Conservation (phyloP, 53 echinoderm and acorn worm genomes). For the Holothuria leucospilota region DNA sequence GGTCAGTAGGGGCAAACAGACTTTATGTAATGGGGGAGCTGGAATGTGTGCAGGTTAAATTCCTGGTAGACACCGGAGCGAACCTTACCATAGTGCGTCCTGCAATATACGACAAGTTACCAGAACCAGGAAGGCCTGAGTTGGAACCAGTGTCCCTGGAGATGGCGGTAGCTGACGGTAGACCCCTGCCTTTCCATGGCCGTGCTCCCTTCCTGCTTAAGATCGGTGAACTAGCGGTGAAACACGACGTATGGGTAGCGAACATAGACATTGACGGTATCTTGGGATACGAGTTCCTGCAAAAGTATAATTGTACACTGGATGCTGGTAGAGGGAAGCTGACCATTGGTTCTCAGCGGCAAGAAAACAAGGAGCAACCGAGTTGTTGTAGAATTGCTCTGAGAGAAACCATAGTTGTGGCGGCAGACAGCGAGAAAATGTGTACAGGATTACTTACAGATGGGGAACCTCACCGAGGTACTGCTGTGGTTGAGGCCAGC, state of each 20-base stretch:
- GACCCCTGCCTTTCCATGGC: neutral
- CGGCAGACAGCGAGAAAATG: constrained; percentile 22
- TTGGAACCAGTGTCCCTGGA: neutral
- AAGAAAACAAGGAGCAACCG: neutral
- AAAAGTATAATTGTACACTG: constrained; percentile 27
- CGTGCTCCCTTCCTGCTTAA: neutral
- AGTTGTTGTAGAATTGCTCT: neutral
- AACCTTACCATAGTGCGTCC: constrained; percentile 29
- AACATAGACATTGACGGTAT: constrained; percentile 67
- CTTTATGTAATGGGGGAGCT: constrained; percentile 5
- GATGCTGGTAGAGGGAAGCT: neutral
- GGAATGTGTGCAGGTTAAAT: neutral
- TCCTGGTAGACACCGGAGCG: constrained; percentile 48
- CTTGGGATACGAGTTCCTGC: constrained; percentile 68
- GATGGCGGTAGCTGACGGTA: constrained; percentile 14
- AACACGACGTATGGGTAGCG: constrained; percentile 57
- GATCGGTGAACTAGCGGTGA: constrained; percentile 5
- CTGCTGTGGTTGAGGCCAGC: neutral
- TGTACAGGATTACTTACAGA: neutral
- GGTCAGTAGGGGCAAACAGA: constrained; percentile 28
- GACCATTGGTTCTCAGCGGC: neutral
- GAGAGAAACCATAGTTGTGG: neutral
- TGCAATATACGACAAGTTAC: constrained; percentile 6
- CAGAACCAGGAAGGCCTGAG: neutral
- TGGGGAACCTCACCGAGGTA: neutral